Evolutionary conservation across 2,113 vertebrate species (phyloP), one percentile per base, ranked within the genome.

Genomic region (Odobenus rosmarus): DNA sequence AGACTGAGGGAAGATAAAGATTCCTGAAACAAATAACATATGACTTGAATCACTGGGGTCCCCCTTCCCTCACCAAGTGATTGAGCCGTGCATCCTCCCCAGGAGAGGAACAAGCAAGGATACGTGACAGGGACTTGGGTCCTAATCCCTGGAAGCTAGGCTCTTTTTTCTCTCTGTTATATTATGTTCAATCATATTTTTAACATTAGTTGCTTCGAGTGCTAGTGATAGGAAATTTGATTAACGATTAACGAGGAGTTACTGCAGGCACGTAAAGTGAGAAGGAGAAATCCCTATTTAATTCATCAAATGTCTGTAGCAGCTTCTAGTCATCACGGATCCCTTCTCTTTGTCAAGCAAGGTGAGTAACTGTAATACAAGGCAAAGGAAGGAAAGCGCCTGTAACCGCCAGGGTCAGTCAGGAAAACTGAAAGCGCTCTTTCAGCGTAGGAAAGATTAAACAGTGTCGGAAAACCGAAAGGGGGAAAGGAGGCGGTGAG

Each of bases 191-290:
- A 26, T 33, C 64, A 33, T 51, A 74, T 36, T 86, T 87, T 96
- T 97, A 82, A 61, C 42, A 18, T 36, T 36, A 33, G 64, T 69
- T 10, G 15, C 72, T 26, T 28, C 18, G 51, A 21, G 31, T 11
- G 4, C n/a, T 49, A 51, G 18, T 5, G 19, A 71, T 82, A 24
- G 90, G 86, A 87, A 76, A 93, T 93, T 28, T 61, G 85, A 90
- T 91, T 83, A n/a, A 83, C 81, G 59, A 88, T 80, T 11, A 67
- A 51, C 69, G 23, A 23, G 76, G 21, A 72, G 19, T 62, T 28
- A 26, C 2, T 33, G 13, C 77, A 83, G 61, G 42, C 21, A 5
- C 14, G 5, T 7, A 3, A 12, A 46, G 21, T 0, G 24, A 28
- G 33, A 42, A 72, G 26, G 64, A 67, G 85, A 71, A 83, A 36